Base-by-base conservation (phyloP, 2,888 invertebrate genomes). In the Drosophila vallismaia region DNA sequence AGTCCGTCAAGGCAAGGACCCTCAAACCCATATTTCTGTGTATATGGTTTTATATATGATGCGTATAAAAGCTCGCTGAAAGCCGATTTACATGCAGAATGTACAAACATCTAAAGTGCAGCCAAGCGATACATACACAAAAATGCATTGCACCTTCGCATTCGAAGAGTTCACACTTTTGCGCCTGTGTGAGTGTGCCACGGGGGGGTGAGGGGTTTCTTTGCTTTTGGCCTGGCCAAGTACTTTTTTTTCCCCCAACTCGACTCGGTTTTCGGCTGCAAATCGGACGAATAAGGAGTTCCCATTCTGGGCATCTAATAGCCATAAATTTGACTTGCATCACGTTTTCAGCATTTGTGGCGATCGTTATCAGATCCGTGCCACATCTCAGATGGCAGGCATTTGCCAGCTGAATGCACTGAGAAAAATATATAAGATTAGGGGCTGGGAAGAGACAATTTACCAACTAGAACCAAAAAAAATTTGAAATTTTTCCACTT, bases 81-180 rank as follows among this genome's bases (percentile, higher is more conserved):
- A 63, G 70, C 54, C 54, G 24, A 80, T 83, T 71, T 83, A 76
- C 74, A 76, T 77, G 26, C 38, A 73, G 42, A 53, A 8, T 24
- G 49, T 33, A 70, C 40, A 74, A 46, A 67, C 54, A 63, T 40
- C 14, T 63, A 69, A 75, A 74, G 67, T 86, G 81, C 87, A 83
- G 70, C 85, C 59, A 79, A 83, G 88, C 82, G 80, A 70, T 66
- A 62, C 72, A 86, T 59, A 63, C 74, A 73, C 46, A 72, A 71
- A 59, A 56, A 60, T 67, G 64, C 67, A 44, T 82, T 85, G 64
- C 79, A 87, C 85, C 79, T 79, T 71, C 51, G 63, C 86, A 73
- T 70, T 46, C 66, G 50, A 66, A 88, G 74, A 86, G 86, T 88
- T 81, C 86, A 81, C 86, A 88, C 86, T 74, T 55, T 51, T 50